Evolutionary conservation across 2,113 vertebrate species (phyloP).

Genomic region (Pyxicephalus adspersus): DNA sequence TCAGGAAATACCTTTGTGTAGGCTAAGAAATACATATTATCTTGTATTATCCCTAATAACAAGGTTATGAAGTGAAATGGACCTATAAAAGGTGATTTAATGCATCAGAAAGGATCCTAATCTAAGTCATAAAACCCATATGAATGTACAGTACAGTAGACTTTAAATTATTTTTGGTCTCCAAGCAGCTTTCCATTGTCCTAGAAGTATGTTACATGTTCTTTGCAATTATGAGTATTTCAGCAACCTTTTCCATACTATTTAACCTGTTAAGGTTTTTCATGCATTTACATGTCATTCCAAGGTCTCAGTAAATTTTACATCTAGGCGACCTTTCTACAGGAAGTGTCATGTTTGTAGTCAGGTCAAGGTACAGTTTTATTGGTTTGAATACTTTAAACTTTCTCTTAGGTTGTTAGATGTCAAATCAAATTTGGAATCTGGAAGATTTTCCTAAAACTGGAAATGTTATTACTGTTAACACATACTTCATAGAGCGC

Average conservation of each 20-base stretch:
- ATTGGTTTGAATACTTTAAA: constrained; percentile 17
- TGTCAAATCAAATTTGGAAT: constrained; percentile 28
- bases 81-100: no score
- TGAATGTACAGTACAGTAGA: background rate
- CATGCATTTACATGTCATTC: background rate
- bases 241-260: background rate
- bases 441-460: constrained; percentile 36
- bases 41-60: no score
- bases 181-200: background rate
- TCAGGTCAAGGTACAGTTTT: constrained; percentile 1
- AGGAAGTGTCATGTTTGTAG: background rate
- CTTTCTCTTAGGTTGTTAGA: constrained; percentile 7
- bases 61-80: no score
- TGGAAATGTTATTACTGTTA: constrained; percentile 52
- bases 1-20: no score
- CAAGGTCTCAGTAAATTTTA: background rate
- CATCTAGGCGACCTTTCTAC: background rate
- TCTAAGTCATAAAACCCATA: background rate
- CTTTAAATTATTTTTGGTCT: background rate
- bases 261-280: background rate
- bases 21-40: no score
- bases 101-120: background rate
- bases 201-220: background rate
- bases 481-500: constrained; percentile 52
- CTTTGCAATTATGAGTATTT: background rate